These are phyloP conservation scores for Blastobasis adustella DNA, from an alignment of 2,888 invertebrate species.

Conservation along the genomic window DNA sequence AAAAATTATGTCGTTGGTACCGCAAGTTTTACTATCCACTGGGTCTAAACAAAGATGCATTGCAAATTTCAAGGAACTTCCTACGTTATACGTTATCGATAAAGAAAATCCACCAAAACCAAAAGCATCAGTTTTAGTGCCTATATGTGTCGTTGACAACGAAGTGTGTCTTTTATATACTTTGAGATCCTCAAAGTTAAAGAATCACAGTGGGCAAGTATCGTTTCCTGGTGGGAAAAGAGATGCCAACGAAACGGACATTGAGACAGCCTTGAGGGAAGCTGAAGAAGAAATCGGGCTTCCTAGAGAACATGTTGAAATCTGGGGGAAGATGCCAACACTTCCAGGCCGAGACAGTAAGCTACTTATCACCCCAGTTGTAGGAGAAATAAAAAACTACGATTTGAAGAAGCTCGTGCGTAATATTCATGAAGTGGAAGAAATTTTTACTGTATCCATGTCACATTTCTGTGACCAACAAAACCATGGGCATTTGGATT, in stretches of 20 bases:
- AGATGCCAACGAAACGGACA: constrained; percentile 77
- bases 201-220: constrained; percentile 86
- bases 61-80: constrained; percentile 72
- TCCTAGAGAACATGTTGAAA: constrained; percentile 68
- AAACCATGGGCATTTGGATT: constrained; percentile 78
- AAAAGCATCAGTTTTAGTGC: constrained; percentile 88
- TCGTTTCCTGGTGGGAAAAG: constrained; percentile 90
- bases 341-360: constrained; percentile 47
- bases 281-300: constrained; percentile 92
- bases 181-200: constrained; percentile 82
- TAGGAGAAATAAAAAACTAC: constrained; percentile 75
- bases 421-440: constrained; percentile 84
- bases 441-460: constrained; percentile 82
- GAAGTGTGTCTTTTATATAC: constrained; percentile 89
- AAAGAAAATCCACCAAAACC: constrained; percentile 26
- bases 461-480: constrained; percentile 76
- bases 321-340: constrained; percentile 77
- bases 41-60: constrained; percentile 75
- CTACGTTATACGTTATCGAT: constrained; percentile 17
- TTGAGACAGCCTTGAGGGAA: constrained; percentile 88
- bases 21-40: constrained; percentile 61
- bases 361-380: constrained; percentile 81
- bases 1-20: constrained; percentile 38
- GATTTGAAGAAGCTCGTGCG: constrained; percentile 67
- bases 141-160: constrained; percentile 81